Evolutionary conservation across 1,140 invertebrate species (phyloP).

Genomic region (Drosophila baimaii): DNA sequence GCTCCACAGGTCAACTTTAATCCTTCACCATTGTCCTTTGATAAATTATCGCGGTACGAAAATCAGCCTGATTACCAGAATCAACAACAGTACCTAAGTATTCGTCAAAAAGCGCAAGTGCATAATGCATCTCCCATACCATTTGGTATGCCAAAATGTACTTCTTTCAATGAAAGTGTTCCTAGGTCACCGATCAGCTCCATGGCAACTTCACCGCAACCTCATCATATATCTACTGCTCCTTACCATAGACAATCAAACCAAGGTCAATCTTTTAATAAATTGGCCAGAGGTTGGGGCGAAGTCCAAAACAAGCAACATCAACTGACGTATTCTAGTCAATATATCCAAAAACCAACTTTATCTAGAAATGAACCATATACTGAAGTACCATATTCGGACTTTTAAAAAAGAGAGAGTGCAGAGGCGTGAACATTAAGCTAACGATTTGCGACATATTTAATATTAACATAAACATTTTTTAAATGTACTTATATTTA

Average conservation of each 20-base stretch:
- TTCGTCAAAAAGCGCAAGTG: conserved; percentile 21
- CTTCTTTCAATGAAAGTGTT: not conserved
- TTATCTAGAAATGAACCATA: conserved; percentile 2
- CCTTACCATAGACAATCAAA: not conserved
- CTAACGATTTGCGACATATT: conserved; percentile 51
- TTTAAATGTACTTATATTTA: conserved; percentile 23
- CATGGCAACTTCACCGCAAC: conserved; percentile 12
- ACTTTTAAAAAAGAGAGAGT: conserved; percentile 49
- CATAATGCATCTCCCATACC: conserved; percentile 59
- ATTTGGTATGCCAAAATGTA: conserved; percentile 24
- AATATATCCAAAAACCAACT: conserved; percentile 1
- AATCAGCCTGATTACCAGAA: conserved; percentile 23
- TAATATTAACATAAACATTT: conserved; percentile 16
- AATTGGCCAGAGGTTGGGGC: conserved; percentile 91
- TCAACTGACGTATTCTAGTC: not conserved
- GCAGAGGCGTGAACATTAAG: not conserved
- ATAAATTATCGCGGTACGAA: conserved; percentile 77
- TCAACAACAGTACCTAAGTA: conserved; percentile 36
- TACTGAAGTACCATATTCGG: conserved; percentile 64
- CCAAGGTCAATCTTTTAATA: conserved; percentile 89
- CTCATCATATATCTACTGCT: not conserved
- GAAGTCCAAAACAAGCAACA: not conserved
- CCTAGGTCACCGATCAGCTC: conserved; percentile 18
- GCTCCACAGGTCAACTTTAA: conserved; percentile 60
- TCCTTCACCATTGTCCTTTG: conserved; percentile 69